phyloP scores from a whole-genome alignment of 2,113 vertebrate genomes.

The Chamaetylas fuelleborni region DNA sequence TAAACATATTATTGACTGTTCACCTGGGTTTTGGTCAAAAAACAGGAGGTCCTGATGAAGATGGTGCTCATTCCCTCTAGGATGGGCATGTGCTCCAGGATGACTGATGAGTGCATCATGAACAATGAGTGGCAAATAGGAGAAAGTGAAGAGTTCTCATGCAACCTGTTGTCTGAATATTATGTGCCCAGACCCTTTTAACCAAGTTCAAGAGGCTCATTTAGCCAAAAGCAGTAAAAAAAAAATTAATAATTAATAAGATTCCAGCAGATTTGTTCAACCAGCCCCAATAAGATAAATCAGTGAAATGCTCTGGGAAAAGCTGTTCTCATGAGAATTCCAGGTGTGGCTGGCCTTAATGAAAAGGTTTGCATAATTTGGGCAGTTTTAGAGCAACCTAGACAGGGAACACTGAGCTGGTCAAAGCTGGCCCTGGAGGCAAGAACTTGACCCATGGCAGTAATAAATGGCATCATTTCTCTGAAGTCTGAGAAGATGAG shows the following conservation, averaged over 20 bases:
- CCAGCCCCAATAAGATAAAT: neutral
- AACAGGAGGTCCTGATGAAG: neutral
- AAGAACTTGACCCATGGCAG: conserved; percentile 7
- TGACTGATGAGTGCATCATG: neutral
- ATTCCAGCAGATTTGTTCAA: neutral
- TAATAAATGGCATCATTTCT: neutral
- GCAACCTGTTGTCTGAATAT: neutral
- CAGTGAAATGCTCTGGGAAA: neutral
- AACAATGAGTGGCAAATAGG: neutral
- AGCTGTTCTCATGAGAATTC: conserved; percentile 5
- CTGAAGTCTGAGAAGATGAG: neutral
- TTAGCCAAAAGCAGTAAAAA: neutral
- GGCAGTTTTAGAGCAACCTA: neutral
- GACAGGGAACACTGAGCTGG: neutral
- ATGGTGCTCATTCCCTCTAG: rapidly evolving
- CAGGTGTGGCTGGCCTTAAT: neutral
- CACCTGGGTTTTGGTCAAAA: neutral
- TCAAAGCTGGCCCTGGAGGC: conserved; percentile 19
- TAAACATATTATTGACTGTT: neutral
- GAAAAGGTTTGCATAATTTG: conserved; percentile 1
- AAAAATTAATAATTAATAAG: conserved; percentile 16
- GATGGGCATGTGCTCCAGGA: neutral
- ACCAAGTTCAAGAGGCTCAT: neutral
- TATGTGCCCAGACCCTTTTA: neutral
- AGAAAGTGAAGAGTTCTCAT: neutral